Conservation (phyloP, 2,113 vertebrate genomes). For the Nipponia nippon region DNA sequence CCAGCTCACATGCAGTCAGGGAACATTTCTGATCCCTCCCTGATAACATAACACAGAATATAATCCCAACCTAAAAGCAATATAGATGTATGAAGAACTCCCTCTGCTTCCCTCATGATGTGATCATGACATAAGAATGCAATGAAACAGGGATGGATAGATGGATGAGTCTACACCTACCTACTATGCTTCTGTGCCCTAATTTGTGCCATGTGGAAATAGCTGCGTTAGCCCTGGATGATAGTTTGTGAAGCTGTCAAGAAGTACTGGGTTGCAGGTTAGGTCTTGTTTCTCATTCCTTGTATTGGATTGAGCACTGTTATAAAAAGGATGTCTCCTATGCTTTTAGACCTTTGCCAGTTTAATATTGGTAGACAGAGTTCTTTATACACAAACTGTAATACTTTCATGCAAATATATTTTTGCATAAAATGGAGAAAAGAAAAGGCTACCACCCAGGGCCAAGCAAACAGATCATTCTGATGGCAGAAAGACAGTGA, state of each 20-base stretch:
- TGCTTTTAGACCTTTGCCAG: neutral
- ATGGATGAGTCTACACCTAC: neutral
- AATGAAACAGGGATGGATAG: no score
- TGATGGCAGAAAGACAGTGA: neutral
- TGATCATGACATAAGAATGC: fast-evolving
- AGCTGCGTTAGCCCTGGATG: neutral
- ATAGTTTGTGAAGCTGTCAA: neutral
- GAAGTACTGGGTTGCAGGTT: neutral
- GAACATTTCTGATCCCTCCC: neutral
- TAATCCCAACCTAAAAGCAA: neutral
- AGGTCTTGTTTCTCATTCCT: neutral
- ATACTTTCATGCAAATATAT: neutral
- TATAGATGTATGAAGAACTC: neutral
- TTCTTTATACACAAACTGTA: neutral
- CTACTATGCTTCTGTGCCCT: neutral
- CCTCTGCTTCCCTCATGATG: neutral
- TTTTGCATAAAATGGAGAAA: neutral
- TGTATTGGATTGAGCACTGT: neutral
- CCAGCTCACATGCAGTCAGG: neutral
- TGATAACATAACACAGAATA: neutral
- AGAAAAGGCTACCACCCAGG: neutral
- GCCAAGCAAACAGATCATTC: neutral
- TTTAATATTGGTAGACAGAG: neutral
- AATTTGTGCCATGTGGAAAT: neutral
- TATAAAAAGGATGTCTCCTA: neutral